Conservation (phyloP, 2,888 invertebrate genomes). For the Drosophila falleni region DNA sequence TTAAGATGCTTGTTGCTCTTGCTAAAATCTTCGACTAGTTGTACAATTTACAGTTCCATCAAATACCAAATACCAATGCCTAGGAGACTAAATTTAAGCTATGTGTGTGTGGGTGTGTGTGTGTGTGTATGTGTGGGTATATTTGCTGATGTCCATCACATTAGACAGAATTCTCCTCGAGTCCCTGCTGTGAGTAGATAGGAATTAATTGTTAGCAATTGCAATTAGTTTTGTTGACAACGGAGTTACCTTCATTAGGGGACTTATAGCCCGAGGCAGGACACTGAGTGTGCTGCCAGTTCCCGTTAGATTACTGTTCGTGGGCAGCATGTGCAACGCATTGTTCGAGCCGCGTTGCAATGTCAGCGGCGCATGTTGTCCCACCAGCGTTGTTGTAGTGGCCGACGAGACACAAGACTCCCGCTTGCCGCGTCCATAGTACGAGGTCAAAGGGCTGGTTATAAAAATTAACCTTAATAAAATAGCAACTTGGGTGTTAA, state of each 20-base stretch:
- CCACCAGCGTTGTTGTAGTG: conserved; percentile 91
- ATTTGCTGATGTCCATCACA: neutral
- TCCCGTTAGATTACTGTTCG: conserved; percentile 48
- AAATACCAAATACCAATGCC: conserved; percentile 33
- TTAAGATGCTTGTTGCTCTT: conserved; percentile 69
- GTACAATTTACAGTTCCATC: conserved; percentile 42
- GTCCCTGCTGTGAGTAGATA: conserved; percentile 77
- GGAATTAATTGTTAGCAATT: conserved; percentile 13
- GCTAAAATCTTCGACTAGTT: conserved; percentile 62
- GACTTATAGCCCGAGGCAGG: conserved; percentile 84
- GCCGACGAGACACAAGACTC: conserved; percentile 93
- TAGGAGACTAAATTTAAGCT: conserved; percentile 43
- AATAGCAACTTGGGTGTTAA: conserved; percentile 12
- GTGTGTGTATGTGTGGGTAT: neutral
- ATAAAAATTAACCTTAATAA: conserved; percentile 43
- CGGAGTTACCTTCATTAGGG: conserved; percentile 84
- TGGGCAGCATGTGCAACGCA: conserved; percentile 82
- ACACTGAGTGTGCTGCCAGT: conserved; percentile 73
- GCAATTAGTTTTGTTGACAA: conserved; percentile 5
- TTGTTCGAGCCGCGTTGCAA: conserved; percentile 85
- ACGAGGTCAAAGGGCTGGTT: conserved; percentile 88
- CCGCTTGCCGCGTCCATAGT: conserved; percentile 88
- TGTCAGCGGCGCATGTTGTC: conserved; percentile 82
- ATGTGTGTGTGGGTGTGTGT: neutral
- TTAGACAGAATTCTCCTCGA: conserved; percentile 85